Percentiles rank a stretch among this genome's conserved stretches.
Evolutionary conservation across 2,113 vertebrate genomes (phyloP).

Genomic region (Syngnathus scovelli): DNA sequence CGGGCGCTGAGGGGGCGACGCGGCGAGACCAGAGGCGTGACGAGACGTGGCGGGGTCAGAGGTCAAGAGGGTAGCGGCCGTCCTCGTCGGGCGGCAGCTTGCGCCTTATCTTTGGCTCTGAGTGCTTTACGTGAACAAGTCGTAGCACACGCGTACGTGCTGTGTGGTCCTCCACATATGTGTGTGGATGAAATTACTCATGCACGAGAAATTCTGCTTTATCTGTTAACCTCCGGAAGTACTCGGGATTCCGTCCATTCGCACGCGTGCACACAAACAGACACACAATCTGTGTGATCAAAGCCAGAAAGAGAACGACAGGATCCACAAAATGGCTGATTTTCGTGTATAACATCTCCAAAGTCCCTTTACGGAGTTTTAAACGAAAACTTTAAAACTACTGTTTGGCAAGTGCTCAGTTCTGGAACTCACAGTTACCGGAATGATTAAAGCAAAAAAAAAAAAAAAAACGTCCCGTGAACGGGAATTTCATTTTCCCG

Average conservation of each 20-base stretch:
- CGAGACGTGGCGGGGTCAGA: conserved; percentile 33
- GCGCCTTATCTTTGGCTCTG: conserved; percentile 14
- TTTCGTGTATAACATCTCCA: background rate
- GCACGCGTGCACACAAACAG: conserved; percentile 26
- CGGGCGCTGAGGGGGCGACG: conserved; percentile 9
- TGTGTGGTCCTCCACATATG: conserved; percentile 49
- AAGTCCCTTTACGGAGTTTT: background rate
- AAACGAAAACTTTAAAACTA: no score
- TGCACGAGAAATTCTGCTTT: conserved; percentile 34
- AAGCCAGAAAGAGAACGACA: conserved; percentile 44
- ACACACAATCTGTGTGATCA: conserved; percentile 39
- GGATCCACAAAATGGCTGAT: background rate
- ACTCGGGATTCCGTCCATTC: conserved; percentile 44
- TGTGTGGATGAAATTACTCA: conserved; percentile 30
- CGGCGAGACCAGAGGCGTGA: conserved; percentile 32
- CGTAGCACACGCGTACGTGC: conserved; percentile 28
- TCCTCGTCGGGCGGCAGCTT: conserved; percentile 27
- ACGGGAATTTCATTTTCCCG: background rate
- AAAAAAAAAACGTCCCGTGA: background rate
- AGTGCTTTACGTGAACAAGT: conserved; percentile 21
- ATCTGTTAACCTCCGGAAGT: conserved; percentile 57
- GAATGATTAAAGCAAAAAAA: background rate
- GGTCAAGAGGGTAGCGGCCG: conserved; percentile 53
- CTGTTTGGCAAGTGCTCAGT: background rate
- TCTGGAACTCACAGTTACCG: background rate